Percentiles rank a stretch among this genome's conserved stretches.
Conservation (phyloP, 2,888 invertebrate species). For the Drosophila sordidapex region DNA sequence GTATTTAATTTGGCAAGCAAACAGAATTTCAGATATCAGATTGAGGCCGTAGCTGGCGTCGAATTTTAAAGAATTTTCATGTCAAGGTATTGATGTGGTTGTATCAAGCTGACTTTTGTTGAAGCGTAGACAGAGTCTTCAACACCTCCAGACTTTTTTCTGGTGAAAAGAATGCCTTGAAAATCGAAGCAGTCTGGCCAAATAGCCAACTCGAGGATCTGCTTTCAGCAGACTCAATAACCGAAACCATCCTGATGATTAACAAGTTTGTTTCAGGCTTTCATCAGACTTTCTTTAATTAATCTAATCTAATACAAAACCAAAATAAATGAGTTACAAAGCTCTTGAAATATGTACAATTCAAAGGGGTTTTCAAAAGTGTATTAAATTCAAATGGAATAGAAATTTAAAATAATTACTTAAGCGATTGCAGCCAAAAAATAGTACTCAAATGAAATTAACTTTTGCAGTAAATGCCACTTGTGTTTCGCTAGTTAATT, state of each 20-base stretch:
- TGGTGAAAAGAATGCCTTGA: neutral
- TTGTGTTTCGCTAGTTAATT: conserved; percentile 40
- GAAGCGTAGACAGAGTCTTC: neutral
- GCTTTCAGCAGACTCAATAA: neutral
- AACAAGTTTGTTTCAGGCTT: neutral
- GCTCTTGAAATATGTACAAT: neutral
- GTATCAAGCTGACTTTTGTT: neutral
- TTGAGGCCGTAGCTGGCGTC: neutral
- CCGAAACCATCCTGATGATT: neutral
- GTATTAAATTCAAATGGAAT: neutral
- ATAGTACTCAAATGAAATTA: conserved; percentile 13
- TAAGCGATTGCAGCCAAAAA: neutral
- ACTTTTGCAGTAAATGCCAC: conserved; percentile 41
- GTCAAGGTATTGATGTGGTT: neutral
- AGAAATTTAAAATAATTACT: neutral
- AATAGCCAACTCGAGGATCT: neutral
- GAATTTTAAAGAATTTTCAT: neutral
- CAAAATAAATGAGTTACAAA: neutral
- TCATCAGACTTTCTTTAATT: neutral
- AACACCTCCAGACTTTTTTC: neutral
- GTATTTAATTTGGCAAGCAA: conserved; percentile 7
- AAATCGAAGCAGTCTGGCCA: neutral
- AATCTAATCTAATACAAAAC: neutral
- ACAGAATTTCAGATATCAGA: neutral
- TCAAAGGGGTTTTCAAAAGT: neutral